Evolutionary conservation across 1,140 invertebrate species (phyloP).

Genomic region (Euwallacea fornicatus): DNA sequence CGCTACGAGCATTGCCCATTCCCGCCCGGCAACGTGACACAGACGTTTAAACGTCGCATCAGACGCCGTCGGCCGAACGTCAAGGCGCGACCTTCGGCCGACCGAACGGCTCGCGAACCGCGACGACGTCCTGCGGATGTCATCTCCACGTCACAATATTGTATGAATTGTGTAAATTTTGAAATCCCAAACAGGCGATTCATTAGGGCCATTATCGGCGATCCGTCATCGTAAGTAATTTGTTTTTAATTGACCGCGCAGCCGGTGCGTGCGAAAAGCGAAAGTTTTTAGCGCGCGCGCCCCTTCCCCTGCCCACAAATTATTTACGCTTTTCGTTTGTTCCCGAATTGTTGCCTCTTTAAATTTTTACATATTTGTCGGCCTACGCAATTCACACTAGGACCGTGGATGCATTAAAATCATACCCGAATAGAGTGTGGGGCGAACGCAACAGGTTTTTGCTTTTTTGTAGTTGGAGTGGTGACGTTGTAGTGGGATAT

Average conservation of each 20-base stretch:
- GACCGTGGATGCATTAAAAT: not conserved
- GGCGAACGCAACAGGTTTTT: no score
- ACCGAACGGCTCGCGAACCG: no score
- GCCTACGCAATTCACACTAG: constrained; percentile 11
- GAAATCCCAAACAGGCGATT: constrained; percentile 1
- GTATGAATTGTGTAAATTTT: not conserved
- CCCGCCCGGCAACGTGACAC: no score
- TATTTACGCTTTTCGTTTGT: constrained; percentile 26
- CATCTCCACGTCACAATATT: no score
- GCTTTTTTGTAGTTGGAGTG: no score
- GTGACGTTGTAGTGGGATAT: no score
- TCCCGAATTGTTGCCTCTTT: constrained; percentile 22
- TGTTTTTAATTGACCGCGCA: constrained; percentile 1
- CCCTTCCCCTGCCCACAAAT: constrained; percentile 10
- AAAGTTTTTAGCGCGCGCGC: constrained; percentile 10
- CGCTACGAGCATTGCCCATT: no score
- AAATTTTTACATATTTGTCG: constrained; percentile 27
- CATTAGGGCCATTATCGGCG: constrained; percentile 6
- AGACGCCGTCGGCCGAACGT: no score
- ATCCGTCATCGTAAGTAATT: constrained; percentile 4
- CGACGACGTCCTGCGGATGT: no score
- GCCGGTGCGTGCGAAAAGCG: not conserved
- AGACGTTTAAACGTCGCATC: no score
- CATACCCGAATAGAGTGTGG: no score
- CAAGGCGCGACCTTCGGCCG: no score